phyloP scores from a whole-genome alignment of 2,113 vertebrate genomes.

The Phylloscopus trochilus region DNA sequence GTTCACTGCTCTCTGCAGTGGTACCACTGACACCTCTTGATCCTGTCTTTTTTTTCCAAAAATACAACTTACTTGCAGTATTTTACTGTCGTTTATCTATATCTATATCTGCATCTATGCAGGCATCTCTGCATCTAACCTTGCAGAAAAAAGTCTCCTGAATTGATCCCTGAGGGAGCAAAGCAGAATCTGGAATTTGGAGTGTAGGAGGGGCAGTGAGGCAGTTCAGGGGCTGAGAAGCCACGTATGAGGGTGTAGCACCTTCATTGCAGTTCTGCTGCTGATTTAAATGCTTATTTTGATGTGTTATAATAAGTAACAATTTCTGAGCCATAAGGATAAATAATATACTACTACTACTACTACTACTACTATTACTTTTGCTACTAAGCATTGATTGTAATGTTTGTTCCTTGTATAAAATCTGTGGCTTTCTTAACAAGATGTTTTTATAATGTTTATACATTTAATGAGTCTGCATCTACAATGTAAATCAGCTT shows the following conservation, averaged over 20 bases:
- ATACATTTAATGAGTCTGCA: not conserved
- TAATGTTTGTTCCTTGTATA: not conserved
- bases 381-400: not conserved
- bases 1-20: not conserved
- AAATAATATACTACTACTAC: not conserved
- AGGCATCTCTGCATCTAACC: not conserved
- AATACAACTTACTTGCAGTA: not conserved
- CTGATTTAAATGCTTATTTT: not conserved
- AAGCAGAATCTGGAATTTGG: not conserved
- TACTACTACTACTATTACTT: not conserved
- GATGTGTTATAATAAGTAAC: not conserved
- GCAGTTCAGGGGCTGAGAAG: not conserved
- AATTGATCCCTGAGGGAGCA: not conserved
- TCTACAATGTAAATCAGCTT: not conserved
- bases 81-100: not conserved
- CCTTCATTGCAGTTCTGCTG: not conserved
- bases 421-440: not conserved
- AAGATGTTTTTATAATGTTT: not conserved
- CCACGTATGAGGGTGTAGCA: fast-evolving
- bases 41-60: not conserved
- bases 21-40: not conserved
- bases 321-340: not conserved
- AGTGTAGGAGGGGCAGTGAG: not conserved
- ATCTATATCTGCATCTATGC: no score
- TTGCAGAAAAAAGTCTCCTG: not conserved